These are phyloP conservation scores for Anguilla rostrata DNA, from an alignment of 2,113 vertebrate species.

Conservation along the genomic window DNA sequence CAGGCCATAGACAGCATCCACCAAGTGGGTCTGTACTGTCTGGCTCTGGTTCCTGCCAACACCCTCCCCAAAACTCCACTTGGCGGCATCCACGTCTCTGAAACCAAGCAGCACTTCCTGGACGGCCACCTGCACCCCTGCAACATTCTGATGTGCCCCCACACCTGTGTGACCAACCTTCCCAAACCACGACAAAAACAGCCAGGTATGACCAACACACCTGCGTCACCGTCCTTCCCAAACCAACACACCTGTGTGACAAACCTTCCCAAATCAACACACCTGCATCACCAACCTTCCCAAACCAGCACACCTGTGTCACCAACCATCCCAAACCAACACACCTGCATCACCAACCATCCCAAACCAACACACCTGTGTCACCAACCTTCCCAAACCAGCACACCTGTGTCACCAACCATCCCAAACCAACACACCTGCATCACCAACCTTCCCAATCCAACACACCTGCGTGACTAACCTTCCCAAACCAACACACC, in stretches of 20 bases:
- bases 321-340: slow-evolving; percentile 90
- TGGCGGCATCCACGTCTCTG: slow-evolving; percentile 94
- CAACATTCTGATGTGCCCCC: slow-evolving; percentile 98
- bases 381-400: neutral
- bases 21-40: slow-evolving; percentile 94
- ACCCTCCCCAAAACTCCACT: slow-evolving; percentile 94
- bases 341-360: slow-evolving; percentile 95
- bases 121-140: slow-evolving; percentile 94
- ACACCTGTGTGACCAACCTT: slow-evolving; percentile 95
- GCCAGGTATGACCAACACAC: slow-evolving; percentile 40
- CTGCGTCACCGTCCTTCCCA: neutral
- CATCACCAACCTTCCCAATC: neutral
- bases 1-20: slow-evolving; percentile 98
- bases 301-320: slow-evolving; percentile 81
- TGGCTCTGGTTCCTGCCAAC: slow-evolving; percentile 94
- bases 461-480: slow-evolving; percentile 93
- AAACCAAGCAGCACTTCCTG: slow-evolving; percentile 93
- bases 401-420: slow-evolving; percentile 94
- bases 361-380: slow-evolving; percentile 76
- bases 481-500: slow-evolving; percentile 90
- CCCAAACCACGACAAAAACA: slow-evolving; percentile 97
- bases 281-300: neutral
- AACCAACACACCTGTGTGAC: neutral
- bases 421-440: slow-evolving; percentile 80
- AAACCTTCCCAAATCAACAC: neutral